Conservation (phyloP, 1,140 invertebrate genomes). For the Wiebesia pumilae region DNA sequence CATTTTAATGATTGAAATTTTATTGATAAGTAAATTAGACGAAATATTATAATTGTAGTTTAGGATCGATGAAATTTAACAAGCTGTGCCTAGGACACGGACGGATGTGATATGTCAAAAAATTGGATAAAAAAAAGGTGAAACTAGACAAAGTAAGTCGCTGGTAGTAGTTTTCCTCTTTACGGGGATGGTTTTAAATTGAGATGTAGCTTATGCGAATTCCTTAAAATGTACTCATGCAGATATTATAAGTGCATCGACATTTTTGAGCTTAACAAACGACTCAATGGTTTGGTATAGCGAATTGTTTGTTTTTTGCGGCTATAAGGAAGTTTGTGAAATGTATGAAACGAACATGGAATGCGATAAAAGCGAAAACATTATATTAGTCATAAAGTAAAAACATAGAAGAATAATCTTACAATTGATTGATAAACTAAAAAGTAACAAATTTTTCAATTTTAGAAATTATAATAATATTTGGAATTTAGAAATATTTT, state of each 20-base stretch:
- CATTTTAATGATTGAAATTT: neutral
- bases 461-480: too few relatives aligned
- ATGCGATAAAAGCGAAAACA: neutral
- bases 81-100: neutral
- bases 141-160: neutral
- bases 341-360: neutral
- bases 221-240: neutral
- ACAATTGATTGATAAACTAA: neutral
- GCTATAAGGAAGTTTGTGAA: neutral
- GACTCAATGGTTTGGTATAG: neutral
- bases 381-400: neutral
- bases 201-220: neutral
- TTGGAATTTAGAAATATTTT: neutral
- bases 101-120: neutral
- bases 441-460: neutral
- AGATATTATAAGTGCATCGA: neutral
- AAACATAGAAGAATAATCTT: neutral
- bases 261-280: neutral
- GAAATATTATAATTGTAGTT: neutral
- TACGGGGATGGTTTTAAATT: conserved; percentile 16
- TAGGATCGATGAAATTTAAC: neutral
- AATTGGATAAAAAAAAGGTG: neutral
- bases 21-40: neutral
- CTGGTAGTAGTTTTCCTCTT: neutral
- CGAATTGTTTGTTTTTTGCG: neutral